Evolutionary conservation across 2,113 vertebrate species (phyloP).

Genomic region (Mastomys natalensis): DNA sequence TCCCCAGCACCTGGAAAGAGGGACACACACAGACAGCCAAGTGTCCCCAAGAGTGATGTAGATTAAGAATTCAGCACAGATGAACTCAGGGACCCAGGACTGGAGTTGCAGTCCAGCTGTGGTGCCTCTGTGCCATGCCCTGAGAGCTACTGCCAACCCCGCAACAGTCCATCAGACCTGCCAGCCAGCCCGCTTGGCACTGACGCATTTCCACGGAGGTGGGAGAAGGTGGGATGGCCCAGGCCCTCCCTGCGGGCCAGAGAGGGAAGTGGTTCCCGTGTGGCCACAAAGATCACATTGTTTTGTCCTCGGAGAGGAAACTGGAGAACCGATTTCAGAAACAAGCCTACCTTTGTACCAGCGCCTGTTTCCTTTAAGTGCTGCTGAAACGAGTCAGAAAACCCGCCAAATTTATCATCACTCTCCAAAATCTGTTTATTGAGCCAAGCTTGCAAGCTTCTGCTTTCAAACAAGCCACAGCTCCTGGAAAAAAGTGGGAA

Average conservation of each 20-base stretch:
- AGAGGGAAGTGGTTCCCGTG: conserved; percentile 43
- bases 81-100: neutral
- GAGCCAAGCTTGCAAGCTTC: conserved; percentile 73
- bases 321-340: conserved; percentile 76
- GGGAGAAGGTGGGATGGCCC: conserved; percentile 38
- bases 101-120: neutral
- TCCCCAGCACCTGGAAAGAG: neutral
- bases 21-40: neutral
- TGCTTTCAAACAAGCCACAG: conserved; percentile 62
- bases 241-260: conserved; percentile 1
- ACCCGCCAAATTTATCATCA: conserved; percentile 73
- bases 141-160: neutral
- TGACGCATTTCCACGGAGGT: neutral
- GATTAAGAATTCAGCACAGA: neutral
- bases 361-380: conserved; percentile 77
- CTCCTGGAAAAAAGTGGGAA: conserved; percentile 63
- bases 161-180: neutral
- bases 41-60: fast-evolving
- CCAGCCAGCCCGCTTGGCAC: neutral
- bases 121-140: neutral
- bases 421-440: conserved; percentile 75
- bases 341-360: conserved; percentile 86
- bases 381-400: conserved; percentile 21
- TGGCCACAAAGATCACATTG: conserved; percentile 74
- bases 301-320: conserved; percentile 67